Base-by-base conservation (phyloP, 2,888 invertebrate genomes). In the Elegia similella region DNA sequence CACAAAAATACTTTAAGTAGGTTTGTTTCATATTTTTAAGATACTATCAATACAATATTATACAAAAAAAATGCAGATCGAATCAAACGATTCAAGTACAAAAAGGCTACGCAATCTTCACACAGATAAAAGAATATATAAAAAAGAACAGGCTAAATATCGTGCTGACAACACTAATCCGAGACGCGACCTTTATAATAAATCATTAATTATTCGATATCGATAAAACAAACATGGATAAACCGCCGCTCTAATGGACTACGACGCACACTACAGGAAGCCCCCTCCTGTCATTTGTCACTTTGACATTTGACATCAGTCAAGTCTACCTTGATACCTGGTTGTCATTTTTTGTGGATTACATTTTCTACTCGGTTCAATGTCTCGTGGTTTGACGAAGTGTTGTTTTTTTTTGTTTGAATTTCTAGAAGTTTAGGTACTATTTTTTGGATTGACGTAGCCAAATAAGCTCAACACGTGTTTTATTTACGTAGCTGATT, bases 221-320 rank as follows among this genome's bases (percentile, higher is more conserved):
- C 79, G 78, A 82, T 74, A 77, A 70, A 69, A 68, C 68, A 69
- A 68, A 71, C 66, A 80, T 82, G 78, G 74, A 83, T 81, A 82
- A 70, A 66, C 64, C 62, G 56, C 70, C 62, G 65, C 74, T 71
- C 80, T 88, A 86, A 86, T 86, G 84, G 80, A 74, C 65, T 59
- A 61, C 68, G 78, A 72, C 75, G 66, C 73, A 77, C 86, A 75
- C 87, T 76, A 84, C 86, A 88, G 89, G 89, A 89, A 87, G 87
- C 84, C 77, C 68, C 68, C 76, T 75, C 75, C 77, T 77, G 77
- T 76, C 84, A 89, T 90, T 89, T 88, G 86, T 91, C 87, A 84
- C 75, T 62, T 69, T 86, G 90, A 87, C 90, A 82, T 85, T 84
- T 88, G 86, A 87, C 88, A 91, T 91, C 86, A 89, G 66, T 90